phyloP scores from a whole-genome alignment of 2,113 vertebrate species.

The Peromyscus leucopus region DNA sequence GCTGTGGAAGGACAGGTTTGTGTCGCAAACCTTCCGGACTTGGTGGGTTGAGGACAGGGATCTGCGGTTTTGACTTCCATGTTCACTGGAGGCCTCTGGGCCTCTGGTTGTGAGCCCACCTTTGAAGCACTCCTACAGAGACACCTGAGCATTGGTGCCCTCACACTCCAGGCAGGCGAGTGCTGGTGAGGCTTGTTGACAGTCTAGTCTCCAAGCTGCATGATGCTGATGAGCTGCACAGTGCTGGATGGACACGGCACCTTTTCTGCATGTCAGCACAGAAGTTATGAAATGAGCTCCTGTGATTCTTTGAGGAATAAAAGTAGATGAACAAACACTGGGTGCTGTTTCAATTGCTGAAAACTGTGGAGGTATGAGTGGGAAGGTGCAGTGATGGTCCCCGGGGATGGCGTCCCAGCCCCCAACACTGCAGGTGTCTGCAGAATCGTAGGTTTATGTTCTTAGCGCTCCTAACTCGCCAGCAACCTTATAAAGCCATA shows the following conservation, averaged over 20 bases:
- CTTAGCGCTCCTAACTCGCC: background rate
- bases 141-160: background rate
- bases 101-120: background rate
- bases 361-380: background rate
- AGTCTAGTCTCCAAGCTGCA: background rate
- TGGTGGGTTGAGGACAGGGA: background rate
- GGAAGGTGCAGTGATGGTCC: background rate
- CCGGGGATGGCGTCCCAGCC: background rate
- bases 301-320: constrained; percentile 38
- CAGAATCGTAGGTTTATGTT: background rate
- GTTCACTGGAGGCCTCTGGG: background rate
- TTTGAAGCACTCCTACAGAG: background rate
- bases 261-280: constrained; percentile 4
- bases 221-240: background rate
- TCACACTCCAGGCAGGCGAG: background rate
- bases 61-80: background rate
- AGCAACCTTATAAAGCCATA: background rate
- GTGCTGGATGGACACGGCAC: constrained; percentile 11
- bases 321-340: background rate
- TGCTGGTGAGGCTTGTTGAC: background rate
- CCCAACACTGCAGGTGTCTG: background rate
- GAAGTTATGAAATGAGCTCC: background rate
- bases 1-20: background rate
- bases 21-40: background rate
- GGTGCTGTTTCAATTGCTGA: background rate